These are phyloP conservation scores for Drosophila takahashii DNA, from an alignment of 1,140 invertebrate species.

Conservation along the genomic window DNA sequence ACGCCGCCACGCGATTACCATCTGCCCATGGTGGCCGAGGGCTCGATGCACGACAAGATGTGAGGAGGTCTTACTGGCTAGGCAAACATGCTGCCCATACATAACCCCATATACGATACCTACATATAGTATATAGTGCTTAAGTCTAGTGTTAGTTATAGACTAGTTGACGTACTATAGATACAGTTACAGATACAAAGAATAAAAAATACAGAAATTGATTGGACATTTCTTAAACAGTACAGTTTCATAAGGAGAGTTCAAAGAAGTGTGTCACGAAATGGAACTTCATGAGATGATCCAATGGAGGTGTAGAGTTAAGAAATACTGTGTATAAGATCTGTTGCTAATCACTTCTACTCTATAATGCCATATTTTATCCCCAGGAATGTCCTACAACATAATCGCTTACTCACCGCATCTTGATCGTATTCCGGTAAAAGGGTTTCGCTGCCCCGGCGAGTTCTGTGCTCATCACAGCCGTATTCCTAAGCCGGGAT, in stretches of 20 bases:
- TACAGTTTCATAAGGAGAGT: background rate
- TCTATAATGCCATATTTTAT: background rate
- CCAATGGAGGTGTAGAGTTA: slow-evolving; percentile 3
- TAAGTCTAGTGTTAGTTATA: slow-evolving; percentile 62
- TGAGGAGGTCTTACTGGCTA: slow-evolving; percentile 12
- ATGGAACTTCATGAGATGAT: slow-evolving; percentile 27
- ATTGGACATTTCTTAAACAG: slow-evolving; percentile 10
- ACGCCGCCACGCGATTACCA: slow-evolving; percentile 83
- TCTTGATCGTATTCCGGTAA: slow-evolving; percentile 89
- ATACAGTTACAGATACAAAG: slow-evolving; percentile 50
- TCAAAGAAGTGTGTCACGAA: slow-evolving; percentile 24
- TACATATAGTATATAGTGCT: slow-evolving; percentile 59
- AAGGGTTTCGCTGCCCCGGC: slow-evolving; percentile 88
- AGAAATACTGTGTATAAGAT: background rate
- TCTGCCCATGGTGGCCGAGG: slow-evolving; percentile 61
- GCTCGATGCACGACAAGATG: slow-evolving; percentile 66
- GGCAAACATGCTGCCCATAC: slow-evolving; percentile 3
- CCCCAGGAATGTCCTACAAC: background rate
- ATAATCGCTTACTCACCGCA: slow-evolving; percentile 86
- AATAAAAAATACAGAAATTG: slow-evolving; percentile 54
- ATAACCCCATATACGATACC: slow-evolving; percentile 19
- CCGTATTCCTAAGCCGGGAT: slow-evolving; percentile 85
- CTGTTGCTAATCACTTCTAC: background rate
- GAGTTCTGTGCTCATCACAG: slow-evolving; percentile 87
- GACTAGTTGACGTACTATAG: slow-evolving; percentile 46